Conservation (phyloP, 2,888 invertebrate species). For the Trisateles emortualis region DNA sequence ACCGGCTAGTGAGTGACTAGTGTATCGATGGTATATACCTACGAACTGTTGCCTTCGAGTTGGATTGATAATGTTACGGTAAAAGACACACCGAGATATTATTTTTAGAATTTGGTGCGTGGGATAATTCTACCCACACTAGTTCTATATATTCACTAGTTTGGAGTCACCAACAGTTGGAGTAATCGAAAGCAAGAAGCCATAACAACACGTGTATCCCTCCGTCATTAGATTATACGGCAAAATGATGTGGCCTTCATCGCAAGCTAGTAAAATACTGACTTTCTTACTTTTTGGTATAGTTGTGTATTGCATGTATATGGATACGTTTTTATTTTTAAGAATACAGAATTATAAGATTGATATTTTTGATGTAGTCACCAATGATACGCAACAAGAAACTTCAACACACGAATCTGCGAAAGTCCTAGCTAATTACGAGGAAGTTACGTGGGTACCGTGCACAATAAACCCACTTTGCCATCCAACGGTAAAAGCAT, state of each 20-base stretch:
- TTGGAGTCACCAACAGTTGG: slow-evolving; percentile 19
- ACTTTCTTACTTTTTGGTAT: slow-evolving; percentile 86
- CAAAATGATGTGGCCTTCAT: slow-evolving; percentile 90
- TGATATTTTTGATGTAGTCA: slow-evolving; percentile 68
- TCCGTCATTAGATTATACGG: slow-evolving; percentile 20
- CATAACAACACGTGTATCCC: slow-evolving; percentile 18
- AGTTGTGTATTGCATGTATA: slow-evolving; percentile 89
- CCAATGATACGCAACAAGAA: slow-evolving; percentile 51
- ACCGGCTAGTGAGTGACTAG: background rate
- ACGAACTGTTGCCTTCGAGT: background rate
- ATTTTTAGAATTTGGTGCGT: slow-evolving; percentile 38
- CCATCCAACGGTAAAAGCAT: slow-evolving; percentile 93
- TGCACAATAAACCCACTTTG: slow-evolving; percentile 92
- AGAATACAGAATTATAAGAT: slow-evolving; percentile 90
- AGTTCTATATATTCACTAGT: slow-evolving; percentile 23
- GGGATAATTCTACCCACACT: slow-evolving; percentile 26
- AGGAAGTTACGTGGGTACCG: slow-evolving; percentile 87
- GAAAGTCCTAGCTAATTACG: slow-evolving; percentile 67
- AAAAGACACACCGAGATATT: slow-evolving; percentile 24
- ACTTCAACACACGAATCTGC: slow-evolving; percentile 60
- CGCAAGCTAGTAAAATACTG: slow-evolving; percentile 90
- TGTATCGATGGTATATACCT: slow-evolving; percentile 12
- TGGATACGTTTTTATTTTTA: slow-evolving; percentile 91
- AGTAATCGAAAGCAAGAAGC: slow-evolving; percentile 20
- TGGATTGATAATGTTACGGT: slow-evolving; percentile 24